A percentile compares a stretch with the other conserved stretches of the same genome.
These are phyloP conservation scores for Agrochola lychnidis DNA, from an alignment of 2,888 invertebrate genomes.

Conservation along the genomic window DNA sequence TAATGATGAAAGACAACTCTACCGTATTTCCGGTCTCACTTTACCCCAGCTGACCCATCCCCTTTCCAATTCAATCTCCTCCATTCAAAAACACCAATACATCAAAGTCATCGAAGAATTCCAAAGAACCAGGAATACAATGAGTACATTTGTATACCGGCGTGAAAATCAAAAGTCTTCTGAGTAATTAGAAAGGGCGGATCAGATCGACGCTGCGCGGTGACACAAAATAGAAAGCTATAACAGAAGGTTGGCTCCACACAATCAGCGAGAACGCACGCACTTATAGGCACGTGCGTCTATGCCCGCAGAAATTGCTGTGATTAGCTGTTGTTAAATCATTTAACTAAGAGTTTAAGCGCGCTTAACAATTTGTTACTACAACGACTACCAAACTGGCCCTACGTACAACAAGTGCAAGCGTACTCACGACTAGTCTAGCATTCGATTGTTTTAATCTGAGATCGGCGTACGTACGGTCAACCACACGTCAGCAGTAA, in stretches of 20 bases:
- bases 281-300: not conserved
- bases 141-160: conserved; percentile 56
- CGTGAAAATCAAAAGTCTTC: conserved; percentile 58
- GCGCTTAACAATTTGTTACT: no score
- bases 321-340: no score
- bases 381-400: no score
- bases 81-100: conserved; percentile 59
- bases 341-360: no score
- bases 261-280: not conserved
- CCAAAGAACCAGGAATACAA: conserved; percentile 53
- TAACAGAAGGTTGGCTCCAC: conserved; percentile 2
- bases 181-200: conserved; percentile 66
- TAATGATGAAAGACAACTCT: not conserved
- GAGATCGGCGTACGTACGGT: not conserved
- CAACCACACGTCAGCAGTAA: not conserved
- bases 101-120: conserved; percentile 53
- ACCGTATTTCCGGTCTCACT: not conserved
- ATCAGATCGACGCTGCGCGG: conserved; percentile 39
- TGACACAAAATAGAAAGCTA: not conserved
- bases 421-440: not conserved
- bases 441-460: not conserved
- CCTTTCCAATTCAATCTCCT: conserved; percentile 51
- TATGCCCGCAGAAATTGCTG: no score
- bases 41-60: conserved; percentile 32
- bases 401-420: not conserved